Evolutionary conservation across 2,797 vertebrate species (phyloP).

Genomic region (Carduelis carduelis): DNA sequence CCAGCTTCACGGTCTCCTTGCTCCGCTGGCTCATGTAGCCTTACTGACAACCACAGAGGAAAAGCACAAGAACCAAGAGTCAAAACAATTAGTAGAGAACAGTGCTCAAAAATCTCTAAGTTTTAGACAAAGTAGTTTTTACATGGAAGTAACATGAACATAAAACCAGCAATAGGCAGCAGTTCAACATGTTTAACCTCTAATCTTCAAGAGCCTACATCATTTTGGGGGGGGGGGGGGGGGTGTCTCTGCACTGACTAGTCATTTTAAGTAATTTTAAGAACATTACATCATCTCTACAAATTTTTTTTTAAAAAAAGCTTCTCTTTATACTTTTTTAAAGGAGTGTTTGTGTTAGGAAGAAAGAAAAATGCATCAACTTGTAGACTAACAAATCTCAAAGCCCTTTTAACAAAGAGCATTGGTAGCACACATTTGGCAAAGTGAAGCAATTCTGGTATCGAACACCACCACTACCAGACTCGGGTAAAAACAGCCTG

Average conservation of each 20-base stretch:
- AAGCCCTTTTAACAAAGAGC: neutral
- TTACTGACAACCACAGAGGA: neutral
- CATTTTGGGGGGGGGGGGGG: no score
- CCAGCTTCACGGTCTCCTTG: neutral
- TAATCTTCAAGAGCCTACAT: neutral
- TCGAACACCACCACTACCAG: neutral
- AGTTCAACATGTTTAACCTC: neutral
- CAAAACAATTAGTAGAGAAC: neutral
- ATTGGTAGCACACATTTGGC: neutral
- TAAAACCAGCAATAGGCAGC: neutral
- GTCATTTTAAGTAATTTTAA: accelerated
- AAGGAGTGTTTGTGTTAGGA: neutral
- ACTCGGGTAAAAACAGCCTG: neutral
- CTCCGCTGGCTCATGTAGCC: neutral
- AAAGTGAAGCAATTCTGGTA: neutral
- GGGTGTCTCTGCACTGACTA: neutral
- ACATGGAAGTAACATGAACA: neutral
- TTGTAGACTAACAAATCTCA: neutral
- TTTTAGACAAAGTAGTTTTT: neutral
- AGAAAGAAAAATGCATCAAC: neutral
- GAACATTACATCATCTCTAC: neutral
- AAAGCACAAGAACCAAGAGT: neutral
- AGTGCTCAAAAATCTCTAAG: accelerated
- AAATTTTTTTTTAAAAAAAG: neutral
- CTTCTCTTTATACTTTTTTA: neutral